Conservation (phyloP, 2,888 invertebrate genomes). For the Corbicula japonica region DNA sequence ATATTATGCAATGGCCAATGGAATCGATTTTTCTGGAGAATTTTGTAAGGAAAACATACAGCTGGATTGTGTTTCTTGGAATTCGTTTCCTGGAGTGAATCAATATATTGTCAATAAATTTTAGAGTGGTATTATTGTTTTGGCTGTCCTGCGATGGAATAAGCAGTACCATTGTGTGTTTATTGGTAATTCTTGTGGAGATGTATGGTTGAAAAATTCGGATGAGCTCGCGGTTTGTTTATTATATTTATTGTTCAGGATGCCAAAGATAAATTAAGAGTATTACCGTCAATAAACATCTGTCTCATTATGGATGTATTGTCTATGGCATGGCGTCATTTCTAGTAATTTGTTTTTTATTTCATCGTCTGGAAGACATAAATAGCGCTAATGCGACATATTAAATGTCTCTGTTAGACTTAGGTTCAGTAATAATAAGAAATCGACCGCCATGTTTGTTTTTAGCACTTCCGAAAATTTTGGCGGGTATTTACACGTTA, state of each 20-base stretch:
- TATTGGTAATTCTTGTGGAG: not conserved
- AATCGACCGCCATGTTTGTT: slow-evolving; percentile 35
- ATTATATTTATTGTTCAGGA: no score
- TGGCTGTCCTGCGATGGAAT: slow-evolving; percentile 13
- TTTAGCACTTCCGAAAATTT: slow-evolving; percentile 17
- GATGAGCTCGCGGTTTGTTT: no score
- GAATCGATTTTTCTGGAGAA: not conserved
- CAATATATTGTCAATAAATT: slow-evolving; percentile 9
- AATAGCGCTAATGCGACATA: slow-evolving; percentile 18
- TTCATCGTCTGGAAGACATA: slow-evolving; percentile 11
- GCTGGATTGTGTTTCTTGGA: not conserved
- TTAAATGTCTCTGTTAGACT: slow-evolving; percentile 53
- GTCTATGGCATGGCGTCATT: no score
- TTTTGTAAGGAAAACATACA: not conserved
- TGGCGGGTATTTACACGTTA: slow-evolving; percentile 12
- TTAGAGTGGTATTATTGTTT: slow-evolving; percentile 16
- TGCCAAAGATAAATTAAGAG: no score
- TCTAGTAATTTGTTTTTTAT: no score
- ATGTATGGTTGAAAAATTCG: slow-evolving; percentile 6
- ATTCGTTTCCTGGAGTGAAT: not conserved
- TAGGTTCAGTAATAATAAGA: slow-evolving; percentile 26
- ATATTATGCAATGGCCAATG: slow-evolving; percentile 1
- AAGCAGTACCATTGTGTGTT: slow-evolving; percentile 9
- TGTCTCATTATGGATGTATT: no score
- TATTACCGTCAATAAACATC: no score